phyloP scores from a whole-genome alignment of 2,888 invertebrate genomes.

The Melieria picta region DNA sequence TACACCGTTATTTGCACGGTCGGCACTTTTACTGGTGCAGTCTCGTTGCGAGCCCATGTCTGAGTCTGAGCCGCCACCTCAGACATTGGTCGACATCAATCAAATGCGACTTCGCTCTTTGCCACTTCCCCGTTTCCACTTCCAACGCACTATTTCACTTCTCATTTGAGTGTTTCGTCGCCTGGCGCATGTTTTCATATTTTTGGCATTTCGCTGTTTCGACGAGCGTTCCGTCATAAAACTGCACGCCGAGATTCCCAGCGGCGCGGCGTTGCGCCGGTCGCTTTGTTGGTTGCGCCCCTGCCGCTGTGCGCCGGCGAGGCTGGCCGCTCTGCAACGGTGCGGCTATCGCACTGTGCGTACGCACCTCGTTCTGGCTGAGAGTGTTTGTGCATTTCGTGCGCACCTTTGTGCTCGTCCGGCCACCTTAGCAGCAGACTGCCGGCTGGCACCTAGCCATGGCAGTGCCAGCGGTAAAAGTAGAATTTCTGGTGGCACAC shows the following conservation, averaged over 20 bases:
- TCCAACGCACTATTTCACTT: conserved; percentile 21
- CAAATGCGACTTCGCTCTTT: conserved; percentile 40
- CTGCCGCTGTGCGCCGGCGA: conserved; percentile 9
- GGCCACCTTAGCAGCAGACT: no score
- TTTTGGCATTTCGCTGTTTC: conserved; percentile 44
- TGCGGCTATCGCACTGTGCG: no score
- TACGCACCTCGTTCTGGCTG: conserved; percentile 11
- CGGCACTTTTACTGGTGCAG: no score
- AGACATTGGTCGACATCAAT: conserved; percentile 49
- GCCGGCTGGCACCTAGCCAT: neutral
- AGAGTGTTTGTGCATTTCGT: conserved; percentile 5
- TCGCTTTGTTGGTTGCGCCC: neutral
- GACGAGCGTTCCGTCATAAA: conserved; percentile 25
- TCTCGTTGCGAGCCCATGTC: neutral
- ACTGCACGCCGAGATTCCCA: conserved; percentile 13
- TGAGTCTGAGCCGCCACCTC: no score
- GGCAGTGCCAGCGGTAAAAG: conserved; percentile 44
- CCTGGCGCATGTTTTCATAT: conserved; percentile 17
- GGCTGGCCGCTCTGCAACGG: no score
- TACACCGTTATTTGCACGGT: no score
- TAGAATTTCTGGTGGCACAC: conserved; percentile 19
- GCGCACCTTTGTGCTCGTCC: conserved; percentile 16
- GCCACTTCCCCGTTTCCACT: neutral
- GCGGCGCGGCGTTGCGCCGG: conserved; percentile 1
- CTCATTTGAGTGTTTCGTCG: conserved; percentile 36